phyloP scores from a whole-genome alignment of 2,888 invertebrate species.

The Arenicola marina region DNA sequence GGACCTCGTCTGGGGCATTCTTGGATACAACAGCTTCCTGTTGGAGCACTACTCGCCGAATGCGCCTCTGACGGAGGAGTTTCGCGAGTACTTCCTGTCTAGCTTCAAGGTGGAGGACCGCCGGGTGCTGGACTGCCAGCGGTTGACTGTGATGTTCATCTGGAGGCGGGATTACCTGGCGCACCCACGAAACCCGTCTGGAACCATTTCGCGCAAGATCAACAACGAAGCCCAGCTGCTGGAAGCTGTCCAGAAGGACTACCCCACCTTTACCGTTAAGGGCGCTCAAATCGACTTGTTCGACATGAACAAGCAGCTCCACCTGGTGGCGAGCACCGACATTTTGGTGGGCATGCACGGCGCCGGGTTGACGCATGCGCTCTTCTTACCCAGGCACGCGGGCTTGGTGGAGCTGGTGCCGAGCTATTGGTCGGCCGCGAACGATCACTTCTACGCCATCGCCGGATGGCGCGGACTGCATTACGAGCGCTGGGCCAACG shows the following conservation, averaged over 20 bases:
- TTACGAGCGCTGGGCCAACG: conserved; percentile 54
- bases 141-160: conserved; percentile 48
- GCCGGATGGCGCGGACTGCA: conserved; percentile 51
- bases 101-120: conserved; percentile 21
- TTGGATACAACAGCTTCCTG: conserved; percentile 53
- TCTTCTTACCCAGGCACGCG: conserved; percentile 52
- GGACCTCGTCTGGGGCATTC: conserved; percentile 46
- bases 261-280: conserved; percentile 37
- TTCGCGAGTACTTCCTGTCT: conserved; percentile 48
- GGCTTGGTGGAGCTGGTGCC: conserved; percentile 55
- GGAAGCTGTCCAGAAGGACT: conserved; percentile 29
- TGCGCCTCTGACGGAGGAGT: conserved; percentile 49
- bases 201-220: conserved; percentile 52
- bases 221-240: conserved; percentile 55
- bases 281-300: conserved; percentile 51
- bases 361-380: conserved; percentile 53
- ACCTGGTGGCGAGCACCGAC: conserved; percentile 46
- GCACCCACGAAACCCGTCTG: conserved; percentile 56
- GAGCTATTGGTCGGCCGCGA: conserved; percentile 40
- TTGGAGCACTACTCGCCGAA: conserved; percentile 37
- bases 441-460: conserved; percentile 51
- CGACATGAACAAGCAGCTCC: conserved; percentile 47
- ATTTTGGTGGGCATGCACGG: conserved; percentile 60
- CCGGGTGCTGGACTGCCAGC: conserved; percentile 40
- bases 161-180: conserved; percentile 57